Percentiles rank a stretch among this genome's conserved stretches.
Evolutionary conservation across 2,113 vertebrate genomes (phyloP).

Genomic region (Vanacampus margaritifer): DNA sequence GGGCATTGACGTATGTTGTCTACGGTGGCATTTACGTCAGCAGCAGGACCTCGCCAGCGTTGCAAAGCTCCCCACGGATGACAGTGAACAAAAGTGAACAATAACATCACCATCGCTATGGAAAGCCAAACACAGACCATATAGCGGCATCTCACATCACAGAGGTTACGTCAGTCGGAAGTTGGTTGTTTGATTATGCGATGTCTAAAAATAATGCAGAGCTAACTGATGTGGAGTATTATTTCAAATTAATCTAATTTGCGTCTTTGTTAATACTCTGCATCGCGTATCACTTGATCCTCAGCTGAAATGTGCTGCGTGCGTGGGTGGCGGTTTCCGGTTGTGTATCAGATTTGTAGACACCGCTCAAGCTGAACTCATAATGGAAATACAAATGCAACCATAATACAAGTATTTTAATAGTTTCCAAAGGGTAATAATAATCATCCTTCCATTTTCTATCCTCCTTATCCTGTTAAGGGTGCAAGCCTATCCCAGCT

Average conservation of each 20-base stretch:
- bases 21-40: slow-evolving; percentile 31
- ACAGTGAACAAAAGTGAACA: neutral
- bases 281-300: too few relatives aligned
- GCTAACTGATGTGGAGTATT: too few relatives aligned
- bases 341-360: neutral
- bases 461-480: neutral
- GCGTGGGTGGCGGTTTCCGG: neutral
- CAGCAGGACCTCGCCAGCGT: slow-evolving; percentile 21
- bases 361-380: neutral
- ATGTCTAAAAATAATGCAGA: too few relatives aligned
- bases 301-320: too few relatives aligned
- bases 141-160: neutral
- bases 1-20: slow-evolving; percentile 6
- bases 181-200: too few relatives aligned
- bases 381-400: neutral
- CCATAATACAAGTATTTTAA: neutral
- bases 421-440: too few relatives aligned
- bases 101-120: neutral
- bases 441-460: neutral
- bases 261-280: too few relatives aligned
- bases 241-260: too few relatives aligned
- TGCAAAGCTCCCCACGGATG: slow-evolving; percentile 21
- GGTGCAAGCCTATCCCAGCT: too few relatives aligned
- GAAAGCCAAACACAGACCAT: neutral
- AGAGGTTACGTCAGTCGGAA: too few relatives aligned